These are phyloP conservation scores for Prionace glauca DNA, from an alignment of 2,797 vertebrate species.

Conservation along the genomic window DNA sequence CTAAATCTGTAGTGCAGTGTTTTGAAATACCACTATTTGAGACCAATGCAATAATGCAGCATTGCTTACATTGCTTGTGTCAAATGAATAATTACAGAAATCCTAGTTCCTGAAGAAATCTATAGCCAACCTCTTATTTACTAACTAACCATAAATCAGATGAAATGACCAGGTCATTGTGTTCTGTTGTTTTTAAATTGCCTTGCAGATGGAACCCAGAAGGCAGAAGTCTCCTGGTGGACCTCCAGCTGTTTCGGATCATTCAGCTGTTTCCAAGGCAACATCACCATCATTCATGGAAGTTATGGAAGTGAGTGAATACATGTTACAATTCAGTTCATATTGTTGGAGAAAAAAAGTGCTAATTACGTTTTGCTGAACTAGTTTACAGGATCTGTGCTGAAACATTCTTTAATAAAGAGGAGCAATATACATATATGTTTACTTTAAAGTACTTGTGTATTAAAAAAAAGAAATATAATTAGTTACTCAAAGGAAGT, in stretches of 20 bases:
- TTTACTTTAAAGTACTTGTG: slow-evolving; percentile 39
- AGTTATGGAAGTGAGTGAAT: slow-evolving; percentile 41
- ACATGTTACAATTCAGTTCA: slow-evolving; percentile 44
- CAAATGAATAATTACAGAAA: not conserved
- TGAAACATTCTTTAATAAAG: not conserved
- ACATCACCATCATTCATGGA: slow-evolving; percentile 45
- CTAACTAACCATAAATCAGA: not conserved
- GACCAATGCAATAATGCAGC: not conserved
- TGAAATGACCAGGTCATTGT: not conserved
- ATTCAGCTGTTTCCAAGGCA: slow-evolving; percentile 46
- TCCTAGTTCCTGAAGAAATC: not conserved
- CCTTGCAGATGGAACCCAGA: slow-evolving; percentile 40
- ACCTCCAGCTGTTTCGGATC: slow-evolving; percentile 41
- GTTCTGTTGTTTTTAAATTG: not conserved
- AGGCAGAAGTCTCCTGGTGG: slow-evolving; percentile 43
- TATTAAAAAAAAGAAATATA: slow-evolving; percentile 42
- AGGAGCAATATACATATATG: not conserved
- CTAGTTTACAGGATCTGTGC: not conserved
- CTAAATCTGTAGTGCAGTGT: not conserved
- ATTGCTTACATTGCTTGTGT: not conserved
- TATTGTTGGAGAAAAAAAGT: slow-evolving; percentile 39
- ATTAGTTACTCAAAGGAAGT: slow-evolving; percentile 40
- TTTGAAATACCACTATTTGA: not conserved
- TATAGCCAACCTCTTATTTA: not conserved
- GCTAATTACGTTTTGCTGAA: not conserved